A percentile compares a stretch with the other conserved stretches of the same genome.
Conservation (phyloP, 2,113 vertebrate species). For the Eurystomus gularis region DNA sequence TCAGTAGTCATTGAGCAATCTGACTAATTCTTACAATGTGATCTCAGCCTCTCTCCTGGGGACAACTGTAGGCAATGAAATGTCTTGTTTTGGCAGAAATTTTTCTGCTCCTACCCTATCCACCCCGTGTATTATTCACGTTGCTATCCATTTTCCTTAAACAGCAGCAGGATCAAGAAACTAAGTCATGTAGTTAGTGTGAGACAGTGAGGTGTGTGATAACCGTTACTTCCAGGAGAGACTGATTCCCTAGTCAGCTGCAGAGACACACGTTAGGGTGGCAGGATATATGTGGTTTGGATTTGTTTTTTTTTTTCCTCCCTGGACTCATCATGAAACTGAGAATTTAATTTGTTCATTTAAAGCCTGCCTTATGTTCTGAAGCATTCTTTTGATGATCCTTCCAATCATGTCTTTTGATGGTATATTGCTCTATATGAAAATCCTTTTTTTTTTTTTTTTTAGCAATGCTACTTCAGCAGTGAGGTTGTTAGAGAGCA, state of each 20-base stretch:
- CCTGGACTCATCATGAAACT: neutral
- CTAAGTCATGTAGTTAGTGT: neutral
- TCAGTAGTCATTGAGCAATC: neutral
- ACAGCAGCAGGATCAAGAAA: neutral
- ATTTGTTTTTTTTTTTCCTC: neutral
- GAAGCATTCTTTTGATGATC: neutral
- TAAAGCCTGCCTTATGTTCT: neutral
- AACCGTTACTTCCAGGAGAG: neutral
- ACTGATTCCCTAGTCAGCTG: neutral
- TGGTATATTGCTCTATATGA: neutral
- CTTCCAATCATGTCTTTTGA: neutral
- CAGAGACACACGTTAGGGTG: neutral
- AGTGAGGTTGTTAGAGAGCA: neutral
- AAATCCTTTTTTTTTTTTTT: neutral
- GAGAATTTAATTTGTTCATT: neutral
- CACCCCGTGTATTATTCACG: neutral
- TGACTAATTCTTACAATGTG: neutral
- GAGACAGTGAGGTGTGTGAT: neutral
- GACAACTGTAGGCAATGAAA: conserved; percentile 6
- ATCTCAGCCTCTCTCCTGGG: neutral
- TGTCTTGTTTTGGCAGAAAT: neutral
- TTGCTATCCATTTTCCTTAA: neutral
- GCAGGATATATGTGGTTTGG: neutral
- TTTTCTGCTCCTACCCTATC: neutral
- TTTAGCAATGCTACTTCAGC: neutral